Base-by-base conservation (phyloP, 2,888 invertebrate genomes). In the Phortica okadai region DNA sequence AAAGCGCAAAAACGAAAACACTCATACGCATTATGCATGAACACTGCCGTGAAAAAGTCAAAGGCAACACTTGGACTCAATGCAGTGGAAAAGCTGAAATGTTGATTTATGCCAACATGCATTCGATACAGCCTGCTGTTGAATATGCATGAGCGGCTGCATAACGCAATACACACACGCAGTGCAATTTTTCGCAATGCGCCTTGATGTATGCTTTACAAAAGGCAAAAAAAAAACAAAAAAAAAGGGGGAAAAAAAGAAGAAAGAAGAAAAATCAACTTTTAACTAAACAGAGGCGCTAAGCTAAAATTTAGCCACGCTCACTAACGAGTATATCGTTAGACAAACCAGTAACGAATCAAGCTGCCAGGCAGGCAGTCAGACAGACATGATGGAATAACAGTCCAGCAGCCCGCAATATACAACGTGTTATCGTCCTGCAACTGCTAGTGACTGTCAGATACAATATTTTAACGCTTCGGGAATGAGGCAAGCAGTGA, bases 101-200 rank as follows among this genome's bases (percentile, higher is more conserved):
- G 64, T 64, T 64, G 64, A 64, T 64, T 64, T 64, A 64, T 33
- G 64, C 64, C 41, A 64, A 64, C 64, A 64, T 64, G 64, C 64
- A 64, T 50, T 50, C 50, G 50, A 50, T 50, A 11, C 50, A 50
- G 64, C 64, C 14, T 64, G 3, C 64, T 41, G 41, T 33, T 64
- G 64, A 64, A 64, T 64, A 64, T 64, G 64, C 64, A 64, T 64
- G 64, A 64, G 41, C 50, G 4, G 6, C 50, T 50, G 10, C 64
- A 64, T 14, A 64, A 64, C 50, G 50, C 50, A 50, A 50, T 50
- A 50, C 50, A 50, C 45, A 8, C 50, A 50, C 14, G 14, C 50
- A 64, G 33, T 33, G 41, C 14, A 64, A 14, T 11, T 50, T 50
- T 14, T 50, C 50, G 10, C 14, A 11, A 14, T 50, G 50, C 14